Base-by-base conservation (phyloP, 2,113 vertebrate species). In the Cichladusa arquata region DNA sequence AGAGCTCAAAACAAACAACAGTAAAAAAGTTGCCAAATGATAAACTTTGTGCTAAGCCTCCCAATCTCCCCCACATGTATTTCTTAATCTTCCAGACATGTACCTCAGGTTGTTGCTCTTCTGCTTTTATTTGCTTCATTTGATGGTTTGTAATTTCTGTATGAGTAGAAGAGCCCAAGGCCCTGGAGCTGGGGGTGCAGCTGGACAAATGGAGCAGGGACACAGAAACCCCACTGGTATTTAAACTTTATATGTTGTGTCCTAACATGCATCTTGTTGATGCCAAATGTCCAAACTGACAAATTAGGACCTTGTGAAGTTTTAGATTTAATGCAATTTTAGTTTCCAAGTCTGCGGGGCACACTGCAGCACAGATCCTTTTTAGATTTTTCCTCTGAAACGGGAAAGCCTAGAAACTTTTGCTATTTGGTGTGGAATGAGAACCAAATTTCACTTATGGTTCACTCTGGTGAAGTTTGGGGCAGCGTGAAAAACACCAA, bases 51-150 rank as follows among this genome's bases (percentile, higher is more conserved):
- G 45, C 69, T 29, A 72, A 76, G 13, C 18, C 25, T 78, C 58
- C 38, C 70, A 66, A 12, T 24, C 29, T 67, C 12, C 56, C 40
- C 34, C 45, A 28, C 24, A n/a, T 0, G 0, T 23, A 54, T 25
- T 82, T 69, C 53, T 47, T 42, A n/a, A 62, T 38, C 33, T 69
- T 50, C 42, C 51, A 87, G 69, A 54, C 58, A 44, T 14, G 54
- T 40, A 19, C 69, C 51, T 81, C 23, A 36, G n/a, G n/a, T 5
- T 73, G 25, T 26, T 66, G 69, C n/a, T 50, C 26, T 50, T 53
- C 60, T 81, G 66, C 26, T 72, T 67, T 56, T 56, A 17, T 53
- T 78, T 82, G 48, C 20, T 48, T 79, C 50, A 51, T 34, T 25
- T 69, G 76, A 69, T 28, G 44, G 33, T 79, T 60, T 67, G 9